Conservation (phyloP, 2,888 invertebrate species). For the Keiferia lycopersicella region DNA sequence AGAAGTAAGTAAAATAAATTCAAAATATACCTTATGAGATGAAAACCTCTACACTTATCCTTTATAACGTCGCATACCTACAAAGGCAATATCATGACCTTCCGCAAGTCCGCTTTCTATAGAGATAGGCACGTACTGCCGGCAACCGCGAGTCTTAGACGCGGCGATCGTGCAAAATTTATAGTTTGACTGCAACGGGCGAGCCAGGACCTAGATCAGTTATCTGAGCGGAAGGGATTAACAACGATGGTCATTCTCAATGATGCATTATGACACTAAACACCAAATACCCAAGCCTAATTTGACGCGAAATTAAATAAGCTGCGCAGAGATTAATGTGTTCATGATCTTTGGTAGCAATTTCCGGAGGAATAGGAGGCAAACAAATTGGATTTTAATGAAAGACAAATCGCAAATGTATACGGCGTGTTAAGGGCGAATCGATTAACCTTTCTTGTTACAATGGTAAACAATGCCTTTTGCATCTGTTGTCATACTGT, state of each 20-base stretch:
- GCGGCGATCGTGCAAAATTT: constrained; percentile 53
- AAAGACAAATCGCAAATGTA: constrained; percentile 6
- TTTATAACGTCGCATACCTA: constrained; percentile 25
- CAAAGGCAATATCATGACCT: constrained; percentile 33
- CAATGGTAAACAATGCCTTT: background rate
- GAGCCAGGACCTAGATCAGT: constrained; percentile 26
- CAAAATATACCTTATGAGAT: background rate
- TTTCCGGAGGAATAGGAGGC: constrained; percentile 6
- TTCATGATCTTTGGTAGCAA: constrained; percentile 14
- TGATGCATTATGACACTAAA: constrained; percentile 23
- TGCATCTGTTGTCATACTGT: background rate
- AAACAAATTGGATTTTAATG: constrained; percentile 16
- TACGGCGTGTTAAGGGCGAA: background rate
- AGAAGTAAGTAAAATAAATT: background rate
- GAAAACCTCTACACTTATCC: background rate
- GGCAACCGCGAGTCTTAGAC: constrained; percentile 48
- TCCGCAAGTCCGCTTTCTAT: constrained; percentile 43
- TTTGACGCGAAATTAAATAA: constrained; percentile 23
- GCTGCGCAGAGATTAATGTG: constrained; percentile 7
- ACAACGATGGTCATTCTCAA: constrained; percentile 11
- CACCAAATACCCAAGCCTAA: background rate
- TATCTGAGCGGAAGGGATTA: constrained; percentile 38
- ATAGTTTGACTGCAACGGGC: constrained; percentile 41
- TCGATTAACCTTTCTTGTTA: background rate
- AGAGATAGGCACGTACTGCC: constrained; percentile 42